phyloP scores from a whole-genome alignment of 2,888 invertebrate species.

The Cantharis flavilabris region DNA sequence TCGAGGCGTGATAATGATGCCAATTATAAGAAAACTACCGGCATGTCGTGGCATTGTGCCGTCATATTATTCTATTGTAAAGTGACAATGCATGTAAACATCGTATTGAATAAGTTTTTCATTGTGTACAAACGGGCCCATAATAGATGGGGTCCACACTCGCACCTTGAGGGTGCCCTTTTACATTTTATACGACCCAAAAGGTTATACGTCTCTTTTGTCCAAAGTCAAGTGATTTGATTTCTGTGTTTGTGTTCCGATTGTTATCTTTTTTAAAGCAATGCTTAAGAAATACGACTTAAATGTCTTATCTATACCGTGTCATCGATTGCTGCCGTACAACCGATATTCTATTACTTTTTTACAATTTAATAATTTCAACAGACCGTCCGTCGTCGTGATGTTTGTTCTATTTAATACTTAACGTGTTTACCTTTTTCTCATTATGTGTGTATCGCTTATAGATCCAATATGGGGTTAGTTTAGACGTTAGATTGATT shows the following conservation, averaged over 20 bases:
- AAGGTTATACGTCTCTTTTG: slow-evolving; percentile 39
- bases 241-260: slow-evolving; percentile 29
- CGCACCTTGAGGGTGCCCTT: slow-evolving; percentile 32
- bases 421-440: not conserved
- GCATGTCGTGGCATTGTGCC: slow-evolving; percentile 46
- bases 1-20: slow-evolving; percentile 51
- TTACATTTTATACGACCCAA: slow-evolving; percentile 16
- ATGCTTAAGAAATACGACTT: slow-evolving; percentile 5
- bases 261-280: slow-evolving; percentile 19
- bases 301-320: slow-evolving; percentile 16
- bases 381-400: not conserved
- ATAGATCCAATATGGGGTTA: slow-evolving; percentile 7
- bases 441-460: slow-evolving; percentile 2
- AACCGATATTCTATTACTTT: not conserved
- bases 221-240: slow-evolving; percentile 49
- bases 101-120: slow-evolving; percentile 46
- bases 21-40: slow-evolving; percentile 49
- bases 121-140: slow-evolving; percentile 32
- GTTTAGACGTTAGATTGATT: slow-evolving; percentile 41
- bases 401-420: not conserved
- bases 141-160: slow-evolving; percentile 34
- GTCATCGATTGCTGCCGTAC: slow-evolving; percentile 10
- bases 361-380: not conserved
- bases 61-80: slow-evolving; percentile 49
- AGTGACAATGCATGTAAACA: slow-evolving; percentile 50